These are phyloP conservation scores for Ceyx erithaca DNA, from an alignment of 2,797 vertebrate genomes.

Conservation along the genomic window DNA sequence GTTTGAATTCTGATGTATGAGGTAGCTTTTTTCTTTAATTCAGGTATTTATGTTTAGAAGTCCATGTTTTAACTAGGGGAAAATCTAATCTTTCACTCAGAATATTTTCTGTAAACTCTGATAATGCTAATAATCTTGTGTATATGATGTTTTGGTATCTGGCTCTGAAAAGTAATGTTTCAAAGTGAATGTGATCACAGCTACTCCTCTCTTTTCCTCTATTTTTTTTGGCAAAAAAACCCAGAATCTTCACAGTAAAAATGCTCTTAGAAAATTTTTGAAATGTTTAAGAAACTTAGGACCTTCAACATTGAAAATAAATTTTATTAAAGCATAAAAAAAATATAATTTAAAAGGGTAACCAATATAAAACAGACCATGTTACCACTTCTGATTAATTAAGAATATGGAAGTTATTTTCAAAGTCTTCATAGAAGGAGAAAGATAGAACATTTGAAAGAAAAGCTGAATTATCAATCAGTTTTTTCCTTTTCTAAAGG, in stretches of 20 bases:
- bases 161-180: neutral
- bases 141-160: neutral
- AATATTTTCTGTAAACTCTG: neutral
- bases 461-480: neutral
- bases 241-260: neutral
- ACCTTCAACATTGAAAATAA: neutral
- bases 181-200: neutral
- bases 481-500: neutral
- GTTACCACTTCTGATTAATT: neutral
- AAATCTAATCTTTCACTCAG: neutral
- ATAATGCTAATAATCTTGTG: neutral
- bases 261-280: neutral
- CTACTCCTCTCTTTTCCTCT: neutral
- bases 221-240: neutral
- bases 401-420: neutral
- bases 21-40: neutral
- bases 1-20: too few relatives aligned
- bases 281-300: neutral
- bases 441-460: neutral
- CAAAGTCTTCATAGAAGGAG: neutral
- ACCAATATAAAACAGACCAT: neutral
- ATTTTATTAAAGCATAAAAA: neutral
- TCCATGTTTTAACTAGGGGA: neutral
- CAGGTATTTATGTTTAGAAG: neutral
- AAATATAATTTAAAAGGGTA: fast-evolving